Base-by-base conservation (phyloP, 2,888 invertebrate species). In the Ophion ventricosus region DNA sequence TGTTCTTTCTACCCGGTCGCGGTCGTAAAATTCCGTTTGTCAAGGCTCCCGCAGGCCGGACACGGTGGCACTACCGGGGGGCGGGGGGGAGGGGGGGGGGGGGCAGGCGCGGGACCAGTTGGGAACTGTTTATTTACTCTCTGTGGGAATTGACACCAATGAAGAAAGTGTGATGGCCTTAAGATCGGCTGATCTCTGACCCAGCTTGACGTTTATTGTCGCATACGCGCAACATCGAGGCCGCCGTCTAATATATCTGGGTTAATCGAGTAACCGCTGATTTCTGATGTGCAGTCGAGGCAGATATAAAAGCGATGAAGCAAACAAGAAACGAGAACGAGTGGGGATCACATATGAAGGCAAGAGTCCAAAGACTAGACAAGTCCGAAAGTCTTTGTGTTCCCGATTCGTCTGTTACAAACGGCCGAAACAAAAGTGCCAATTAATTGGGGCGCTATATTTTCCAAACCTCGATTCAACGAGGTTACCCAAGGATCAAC, bases 261-360 rank as follows among this genome's bases (percentile, higher is more conserved):
- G 75, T 75, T 75, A 66, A 75, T 75, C 75, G 75, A 56, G 56
- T 75, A 75, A 75, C 17, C 75, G 59, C 7, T n/a, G 26, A 20
- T 29, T 14, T 49, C 56, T 20, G 49, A 64, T 54, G 49, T n/a
- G 11, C 59, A 57, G 26, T 26, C 61, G 57, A 49, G 3, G 61
- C n/a, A 49, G 10, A 49, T 63, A 25, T 7, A 74, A 23, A 17
- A 11, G 4, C 2, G 57, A 56, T 25, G 23, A 23, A 11, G 23
- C n/a, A n/a, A 49, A 17, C n/a, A 11, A 74, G 61, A 43, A 61
- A 14, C 59, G 26, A 20, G 57, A 17, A 20, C 20, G 17, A 20
- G 23, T 20, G 57, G 57, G 10, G 23, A 49, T 49, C 49, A 49
- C 49, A 17, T 17, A 1, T 49, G 14, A 49, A 49, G 35, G 35